Evolutionary conservation across 2,888 invertebrate genomes (phyloP).

Genomic region (Drosophila rellima): DNA sequence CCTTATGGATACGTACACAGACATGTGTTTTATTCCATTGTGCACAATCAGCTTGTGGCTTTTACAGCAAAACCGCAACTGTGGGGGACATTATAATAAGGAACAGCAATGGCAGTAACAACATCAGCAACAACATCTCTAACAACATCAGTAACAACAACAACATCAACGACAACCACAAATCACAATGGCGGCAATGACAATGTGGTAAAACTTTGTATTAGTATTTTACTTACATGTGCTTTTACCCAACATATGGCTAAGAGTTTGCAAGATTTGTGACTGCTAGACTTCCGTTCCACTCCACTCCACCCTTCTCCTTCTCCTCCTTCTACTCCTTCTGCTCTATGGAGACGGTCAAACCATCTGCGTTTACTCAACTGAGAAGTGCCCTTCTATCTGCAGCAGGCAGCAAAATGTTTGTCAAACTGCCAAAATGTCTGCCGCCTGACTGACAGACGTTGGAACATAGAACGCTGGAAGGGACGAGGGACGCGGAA

Average conservation of each 20-base stretch:
- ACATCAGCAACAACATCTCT: background rate
- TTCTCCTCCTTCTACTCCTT: too few species aligned
- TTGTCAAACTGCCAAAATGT: conserved; percentile 70
- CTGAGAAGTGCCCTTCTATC: conserved; percentile 46
- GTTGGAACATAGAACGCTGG: conserved; percentile 1
- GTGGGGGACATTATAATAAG: conserved; percentile 63
- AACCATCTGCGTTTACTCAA: conserved; percentile 46
- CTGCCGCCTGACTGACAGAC: conserved; percentile 42
- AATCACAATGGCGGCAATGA: conserved; percentile 38
- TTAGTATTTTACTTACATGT: conserved; percentile 57
- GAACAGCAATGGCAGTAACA: conserved; percentile 16
- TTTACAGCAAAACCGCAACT: conserved; percentile 61
- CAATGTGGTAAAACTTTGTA: conserved; percentile 56
- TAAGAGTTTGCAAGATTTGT: conserved; percentile 33
- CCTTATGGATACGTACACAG: too few species aligned
- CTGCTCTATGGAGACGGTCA: background rate
- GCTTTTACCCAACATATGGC: conserved; percentile 34
- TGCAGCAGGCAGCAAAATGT: conserved; percentile 64
- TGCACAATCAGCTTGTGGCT: conserved; percentile 57
- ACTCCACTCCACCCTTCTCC: background rate
- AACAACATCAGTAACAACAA: conserved; percentile 1
- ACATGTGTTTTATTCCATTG: conserved; percentile 16
- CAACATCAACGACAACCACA: background rate
- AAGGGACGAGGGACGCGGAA: background rate
- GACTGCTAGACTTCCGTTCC: background rate